Base-by-base conservation (phyloP, 2,113 vertebrate genomes). In the Ptilorrhoa leucosticta region DNA sequence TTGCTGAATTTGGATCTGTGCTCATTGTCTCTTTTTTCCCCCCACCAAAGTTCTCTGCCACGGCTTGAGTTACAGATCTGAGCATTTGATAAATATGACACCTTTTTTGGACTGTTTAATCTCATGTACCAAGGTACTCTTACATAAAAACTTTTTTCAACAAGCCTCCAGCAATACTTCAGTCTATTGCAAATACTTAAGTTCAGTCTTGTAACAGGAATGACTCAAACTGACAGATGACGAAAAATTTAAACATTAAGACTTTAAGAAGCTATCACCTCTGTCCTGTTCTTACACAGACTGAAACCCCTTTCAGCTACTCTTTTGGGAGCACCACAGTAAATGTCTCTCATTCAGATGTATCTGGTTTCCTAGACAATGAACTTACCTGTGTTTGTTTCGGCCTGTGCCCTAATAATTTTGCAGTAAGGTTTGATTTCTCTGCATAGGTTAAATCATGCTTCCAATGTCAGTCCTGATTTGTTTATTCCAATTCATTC, bases 291-390 rank as follows among this genome's bases (percentile, higher is more conserved):
- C 61, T 63, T 57, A 39, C 39, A 31, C 39, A n/a, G n/a, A 90
- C 83, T 73, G 71, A 89, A 88, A 75, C 57, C 53, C 64, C 69
- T 94, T 95, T 94, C 93, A 91, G 58, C 65, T 61, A 31, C 53
- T 94, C 94, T 73, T 70, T 82, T 39, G 76, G 69, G 93, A 96
- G 35, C 12, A 44, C 72, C 76, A 90, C 50, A 77, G 87, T 90
- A 56, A 77, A 66, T 1, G 68, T 78, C 70, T 90, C 70, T 91
- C 91, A 91, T 96, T 97, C 94, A 97, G 50, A 54, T 4, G 4
- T 93, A 97, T 98, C 96, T 75, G 50, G 89, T 98, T 98, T 93
- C 97, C 64, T 63, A 72, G 83, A 98, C 97, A 98, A 98, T 93
- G 92, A 90, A 88, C 76, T 73, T 91, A 84, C 81, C 98, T 98